These are phyloP conservation scores for Hylia prasina DNA, from an alignment of 2,113 vertebrate genomes.

Conservation along the genomic window DNA sequence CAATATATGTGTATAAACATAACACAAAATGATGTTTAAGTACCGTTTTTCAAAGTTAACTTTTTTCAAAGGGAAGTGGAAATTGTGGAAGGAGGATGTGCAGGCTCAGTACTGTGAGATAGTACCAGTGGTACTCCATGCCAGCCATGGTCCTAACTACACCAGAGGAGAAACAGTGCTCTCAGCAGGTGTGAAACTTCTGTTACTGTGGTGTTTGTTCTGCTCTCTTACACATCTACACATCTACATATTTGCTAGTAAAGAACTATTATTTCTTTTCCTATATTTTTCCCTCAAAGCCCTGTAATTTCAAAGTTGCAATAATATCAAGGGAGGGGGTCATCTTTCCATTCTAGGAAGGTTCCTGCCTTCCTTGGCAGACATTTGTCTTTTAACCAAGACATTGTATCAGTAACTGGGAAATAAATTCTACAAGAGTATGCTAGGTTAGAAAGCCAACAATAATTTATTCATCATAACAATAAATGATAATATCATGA, in stretches of 20 bases:
- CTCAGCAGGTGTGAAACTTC: not conserved
- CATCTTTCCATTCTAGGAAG: not conserved
- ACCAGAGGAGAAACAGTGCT: accelerated
- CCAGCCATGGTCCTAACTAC: accelerated
- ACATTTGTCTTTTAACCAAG: not conserved
- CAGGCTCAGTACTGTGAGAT: not conserved
- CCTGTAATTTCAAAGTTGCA: accelerated
- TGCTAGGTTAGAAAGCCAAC: not conserved
- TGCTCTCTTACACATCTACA: too few relatives aligned
- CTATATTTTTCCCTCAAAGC: not conserved
- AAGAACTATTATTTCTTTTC: not conserved
- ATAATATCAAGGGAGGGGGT: not conserved
- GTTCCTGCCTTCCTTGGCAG: not conserved
- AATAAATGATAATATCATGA: not conserved
- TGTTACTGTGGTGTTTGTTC: not conserved
- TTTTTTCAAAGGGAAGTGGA: not conserved
- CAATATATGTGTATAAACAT: not conserved
- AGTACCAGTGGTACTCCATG: not conserved
- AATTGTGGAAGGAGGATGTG: not conserved
- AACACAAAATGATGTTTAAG: not conserved
- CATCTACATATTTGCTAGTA: not conserved
- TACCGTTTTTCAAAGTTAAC: not conserved
- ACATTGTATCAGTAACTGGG: not conserved
- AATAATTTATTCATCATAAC: not conserved
- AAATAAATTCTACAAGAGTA: not conserved